Evolutionary conservation across 2,113 vertebrate genomes (phyloP).

Genomic region (Gila orcuttii): DNA sequence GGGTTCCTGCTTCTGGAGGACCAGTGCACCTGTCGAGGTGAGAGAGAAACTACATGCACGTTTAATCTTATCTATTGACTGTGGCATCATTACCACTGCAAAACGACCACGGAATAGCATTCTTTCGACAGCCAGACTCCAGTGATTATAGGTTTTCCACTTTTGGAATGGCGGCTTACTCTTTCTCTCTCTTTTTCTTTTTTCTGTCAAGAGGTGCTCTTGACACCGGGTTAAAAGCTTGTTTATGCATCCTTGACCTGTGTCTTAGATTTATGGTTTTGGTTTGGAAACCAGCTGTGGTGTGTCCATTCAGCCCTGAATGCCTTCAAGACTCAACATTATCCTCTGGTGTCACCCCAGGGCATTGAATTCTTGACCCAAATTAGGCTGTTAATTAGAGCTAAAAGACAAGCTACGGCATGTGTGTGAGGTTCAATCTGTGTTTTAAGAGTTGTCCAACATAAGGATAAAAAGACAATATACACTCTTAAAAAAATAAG

Average conservation of each 20-base stretch:
- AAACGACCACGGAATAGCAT: neutral
- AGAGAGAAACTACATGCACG: constrained; percentile 10
- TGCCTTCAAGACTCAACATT: constrained; percentile 10
- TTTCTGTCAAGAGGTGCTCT: neutral
- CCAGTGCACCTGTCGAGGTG: constrained; percentile 63
- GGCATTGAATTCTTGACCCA: constrained; percentile 37
- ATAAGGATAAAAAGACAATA: neutral
- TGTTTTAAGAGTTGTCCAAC: constrained; percentile 37
- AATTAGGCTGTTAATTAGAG: neutral
- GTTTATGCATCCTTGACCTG: neutral
- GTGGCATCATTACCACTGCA: neutral
- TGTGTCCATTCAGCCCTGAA: constrained; percentile 10
- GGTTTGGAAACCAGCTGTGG: constrained; percentile 9
- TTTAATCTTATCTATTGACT: neutral
- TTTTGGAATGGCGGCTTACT: neutral
- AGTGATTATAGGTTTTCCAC: constrained; percentile 8
- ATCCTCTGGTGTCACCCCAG: neutral
- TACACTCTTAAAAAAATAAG: neutral
- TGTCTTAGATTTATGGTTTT: neutral
- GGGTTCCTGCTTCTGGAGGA: constrained; percentile 68
- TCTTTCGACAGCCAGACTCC: constrained; percentile 27
- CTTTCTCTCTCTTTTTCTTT: neutral
- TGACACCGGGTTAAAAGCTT: neutral
- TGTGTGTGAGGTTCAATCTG: constrained; percentile 29
- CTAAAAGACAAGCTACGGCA: constrained; percentile 54